Percentiles rank a stretch among this genome's conserved stretches.
phyloP scores from a whole-genome alignment of 2,113 vertebrate genomes.

The Empidonax alnorum region DNA sequence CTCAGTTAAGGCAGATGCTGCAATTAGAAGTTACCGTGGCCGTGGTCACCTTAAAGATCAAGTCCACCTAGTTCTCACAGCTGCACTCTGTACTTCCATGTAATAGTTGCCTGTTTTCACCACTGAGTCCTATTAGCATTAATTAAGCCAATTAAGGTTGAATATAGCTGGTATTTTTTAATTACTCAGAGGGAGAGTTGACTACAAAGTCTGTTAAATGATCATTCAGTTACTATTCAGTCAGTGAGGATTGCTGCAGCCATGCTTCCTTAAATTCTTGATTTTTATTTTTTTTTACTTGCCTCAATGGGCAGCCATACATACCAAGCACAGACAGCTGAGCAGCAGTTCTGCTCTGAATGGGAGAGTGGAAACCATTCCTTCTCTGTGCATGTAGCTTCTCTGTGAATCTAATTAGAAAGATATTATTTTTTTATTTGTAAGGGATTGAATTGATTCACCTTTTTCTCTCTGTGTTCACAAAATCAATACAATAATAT shows the following conservation, averaged over 20 bases:
- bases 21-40: neutral
- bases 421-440: neutral
- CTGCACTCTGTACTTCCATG: neutral
- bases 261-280: neutral
- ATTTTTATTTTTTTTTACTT: neutral
- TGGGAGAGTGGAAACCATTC: neutral
- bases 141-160: neutral
- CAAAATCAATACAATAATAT: neutral
- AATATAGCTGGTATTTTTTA: neutral
- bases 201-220: neutral
- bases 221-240: neutral
- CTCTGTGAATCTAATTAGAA: neutral
- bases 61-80: neutral
- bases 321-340: neutral
- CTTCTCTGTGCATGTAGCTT: neutral
- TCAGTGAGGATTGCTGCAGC: neutral
- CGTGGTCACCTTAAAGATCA: neutral
- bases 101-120: neutral
- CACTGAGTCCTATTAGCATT: neutral
- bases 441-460: neutral
- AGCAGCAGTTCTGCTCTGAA: neutral
- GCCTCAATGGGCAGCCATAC: neutral
- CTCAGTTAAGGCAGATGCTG: neutral
- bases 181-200: neutral
- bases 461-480: neutral